phyloP scores from a whole-genome alignment of 2,113 vertebrate species.

The Tragelaphus scriptus region DNA sequence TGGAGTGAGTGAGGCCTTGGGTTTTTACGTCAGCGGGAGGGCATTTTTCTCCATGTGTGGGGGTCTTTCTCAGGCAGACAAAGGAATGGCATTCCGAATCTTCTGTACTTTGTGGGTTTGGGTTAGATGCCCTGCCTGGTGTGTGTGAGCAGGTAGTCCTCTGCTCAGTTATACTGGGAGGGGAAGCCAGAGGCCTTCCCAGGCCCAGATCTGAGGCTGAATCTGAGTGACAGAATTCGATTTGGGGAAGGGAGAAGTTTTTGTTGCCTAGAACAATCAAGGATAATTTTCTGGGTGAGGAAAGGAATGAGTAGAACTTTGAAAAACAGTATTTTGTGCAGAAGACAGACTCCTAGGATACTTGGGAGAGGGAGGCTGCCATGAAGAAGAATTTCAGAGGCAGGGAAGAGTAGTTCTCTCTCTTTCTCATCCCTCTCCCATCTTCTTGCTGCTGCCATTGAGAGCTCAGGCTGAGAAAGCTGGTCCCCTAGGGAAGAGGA shows the following conservation, averaged over 20 bases:
- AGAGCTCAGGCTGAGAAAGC: not conserved
- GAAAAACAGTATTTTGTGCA: not conserved
- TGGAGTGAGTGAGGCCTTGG: not conserved
- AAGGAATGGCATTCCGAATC: accelerated
- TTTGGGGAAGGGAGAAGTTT: not conserved
- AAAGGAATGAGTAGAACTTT: not conserved
- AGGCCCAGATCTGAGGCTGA: not conserved
- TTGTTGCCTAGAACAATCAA: not conserved
- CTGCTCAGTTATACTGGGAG: not conserved
- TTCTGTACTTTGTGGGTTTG: not conserved
- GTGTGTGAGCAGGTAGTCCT: not conserved
- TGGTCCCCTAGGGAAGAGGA: not conserved
- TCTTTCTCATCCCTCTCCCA: not conserved
- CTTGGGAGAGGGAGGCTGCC: not conserved
- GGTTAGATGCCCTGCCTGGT: not conserved
- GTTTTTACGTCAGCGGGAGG: not conserved
- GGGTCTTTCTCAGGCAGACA: not conserved
- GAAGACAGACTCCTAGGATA: not conserved
- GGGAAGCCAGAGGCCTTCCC: not conserved
- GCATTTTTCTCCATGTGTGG: accelerated
- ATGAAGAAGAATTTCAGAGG: not conserved
- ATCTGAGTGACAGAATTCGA: not conserved
- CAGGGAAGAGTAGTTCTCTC: too few relatives aligned
- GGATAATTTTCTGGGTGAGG: not conserved
- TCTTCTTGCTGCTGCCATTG: not conserved